phyloP scores from a whole-genome alignment of 1,140 invertebrate genomes.

The Heliconius congener region DNA sequence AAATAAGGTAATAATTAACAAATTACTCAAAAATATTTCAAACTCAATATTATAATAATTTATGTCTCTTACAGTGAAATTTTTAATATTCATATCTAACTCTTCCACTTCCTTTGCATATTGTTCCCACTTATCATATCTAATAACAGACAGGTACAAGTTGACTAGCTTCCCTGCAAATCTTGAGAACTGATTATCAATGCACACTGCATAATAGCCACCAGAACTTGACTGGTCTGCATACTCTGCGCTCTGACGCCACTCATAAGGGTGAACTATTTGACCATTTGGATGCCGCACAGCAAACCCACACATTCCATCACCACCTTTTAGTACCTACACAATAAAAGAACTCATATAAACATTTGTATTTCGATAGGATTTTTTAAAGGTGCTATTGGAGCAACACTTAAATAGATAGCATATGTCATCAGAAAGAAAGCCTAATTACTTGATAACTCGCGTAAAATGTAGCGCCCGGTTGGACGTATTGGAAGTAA shows the following conservation, averaged over 20 bases:
- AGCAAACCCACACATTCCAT: constrained; percentile 95
- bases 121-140: constrained; percentile 96
- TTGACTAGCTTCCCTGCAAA: constrained; percentile 96
- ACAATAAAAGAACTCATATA: constrained; percentile 77
- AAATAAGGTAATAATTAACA: constrained; percentile 14
- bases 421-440: constrained; percentile 26
- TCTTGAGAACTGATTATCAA: constrained; percentile 96
- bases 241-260: constrained; percentile 92
- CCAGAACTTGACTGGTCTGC: constrained; percentile 90
- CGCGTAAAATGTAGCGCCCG: constrained; percentile 95
- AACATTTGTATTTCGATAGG: constrained; percentile 21
- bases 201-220: constrained; percentile 96
- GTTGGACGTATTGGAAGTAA: constrained; percentile 95
- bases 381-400: constrained; percentile 10
- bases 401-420: background rate
- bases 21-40: background rate
- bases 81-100: constrained; percentile 92
- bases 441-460: constrained; percentile 90
- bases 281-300: constrained; percentile 92
- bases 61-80: constrained; percentile 89
- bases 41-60: background rate
- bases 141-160: constrained; percentile 95
- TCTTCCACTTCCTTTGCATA: constrained; percentile 95
- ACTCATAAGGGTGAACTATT: constrained; percentile 94
- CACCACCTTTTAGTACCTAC: constrained; percentile 92